phyloP scores from a whole-genome alignment of 1,140 invertebrate species.

The Bradynema listronoti region DNA sequence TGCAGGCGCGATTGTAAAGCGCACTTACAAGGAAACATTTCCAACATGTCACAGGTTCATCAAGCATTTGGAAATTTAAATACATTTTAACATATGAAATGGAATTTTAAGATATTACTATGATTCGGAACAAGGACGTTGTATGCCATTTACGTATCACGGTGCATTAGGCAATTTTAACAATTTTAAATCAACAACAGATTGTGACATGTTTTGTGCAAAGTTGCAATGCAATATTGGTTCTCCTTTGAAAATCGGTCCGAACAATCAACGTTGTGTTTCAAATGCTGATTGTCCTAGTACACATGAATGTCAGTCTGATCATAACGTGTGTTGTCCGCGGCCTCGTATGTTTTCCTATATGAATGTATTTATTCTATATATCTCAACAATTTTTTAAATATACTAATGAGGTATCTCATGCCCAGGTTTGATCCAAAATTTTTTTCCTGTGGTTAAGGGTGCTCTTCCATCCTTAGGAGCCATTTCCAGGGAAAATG shows the following conservation, averaged over 20 bases:
- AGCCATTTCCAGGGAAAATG: no score
- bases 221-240: slow-evolving; percentile 56
- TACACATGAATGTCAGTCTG: slow-evolving; percentile 52
- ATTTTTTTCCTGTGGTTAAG: no score
- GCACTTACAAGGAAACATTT: slow-evolving; percentile 37
- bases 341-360: slow-evolving; percentile 46
- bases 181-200: slow-evolving; percentile 53
- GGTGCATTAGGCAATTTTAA: slow-evolving; percentile 56
- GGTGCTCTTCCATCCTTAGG: no score
- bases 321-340: slow-evolving; percentile 56
- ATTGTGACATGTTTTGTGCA: slow-evolving; percentile 55
- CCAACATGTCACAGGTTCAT: slow-evolving; percentile 32
- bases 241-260: slow-evolving; percentile 52
- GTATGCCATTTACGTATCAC: slow-evolving; percentile 40
- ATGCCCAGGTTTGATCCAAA: no score
- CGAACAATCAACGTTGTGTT: slow-evolving; percentile 53
- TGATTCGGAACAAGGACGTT: slow-evolving; percentile 48
- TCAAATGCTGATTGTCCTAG: slow-evolving; percentile 51
- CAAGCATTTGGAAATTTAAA: no score
- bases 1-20: slow-evolving; percentile 41
- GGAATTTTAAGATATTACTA: no score
- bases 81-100: no score
- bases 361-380: no score
- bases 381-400: no score
- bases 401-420: no score